Conservation (phyloP, 1,140 invertebrate genomes). For the Vollenhovia emeryi region DNA sequence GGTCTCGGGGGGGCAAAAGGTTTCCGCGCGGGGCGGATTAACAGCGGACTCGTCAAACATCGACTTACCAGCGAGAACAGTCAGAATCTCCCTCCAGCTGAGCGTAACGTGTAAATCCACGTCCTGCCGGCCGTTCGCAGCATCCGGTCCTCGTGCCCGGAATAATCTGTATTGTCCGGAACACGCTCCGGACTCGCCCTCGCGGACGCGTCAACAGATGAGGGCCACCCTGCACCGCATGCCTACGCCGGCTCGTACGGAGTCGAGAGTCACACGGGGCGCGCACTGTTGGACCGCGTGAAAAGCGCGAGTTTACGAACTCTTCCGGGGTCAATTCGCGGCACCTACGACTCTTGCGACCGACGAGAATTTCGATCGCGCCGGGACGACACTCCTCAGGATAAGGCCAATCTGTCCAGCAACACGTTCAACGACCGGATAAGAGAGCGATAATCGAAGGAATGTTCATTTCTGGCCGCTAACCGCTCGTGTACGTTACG, state of each 20-base stretch:
- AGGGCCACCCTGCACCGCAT: slow-evolving; percentile 10
- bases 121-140: slow-evolving; percentile 29
- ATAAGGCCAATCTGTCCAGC: neutral
- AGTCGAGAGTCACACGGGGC: slow-evolving; percentile 6
- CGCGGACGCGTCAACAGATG: slow-evolving; percentile 54
- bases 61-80: slow-evolving; percentile 47
- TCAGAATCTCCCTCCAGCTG: slow-evolving; percentile 14
- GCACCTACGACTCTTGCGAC: neutral
- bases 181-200: slow-evolving; percentile 52
- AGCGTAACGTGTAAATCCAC: slow-evolving; percentile 43
- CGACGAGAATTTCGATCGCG: neutral
- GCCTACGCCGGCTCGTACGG: slow-evolving; percentile 10
- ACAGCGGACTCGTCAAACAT: slow-evolving; percentile 39
- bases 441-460: neutral
- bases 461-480: slow-evolving; percentile 26
- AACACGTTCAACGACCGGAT: neutral
- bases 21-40: neutral
- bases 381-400: neutral
- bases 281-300: neutral
- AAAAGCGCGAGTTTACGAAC: neutral
- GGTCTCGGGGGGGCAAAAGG: neutral
- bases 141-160: slow-evolving; percentile 56
- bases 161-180: slow-evolving; percentile 59
- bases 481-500: slow-evolving; percentile 5
- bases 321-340: neutral